Evolutionary conservation across 2,888 invertebrate species (phyloP), one percentile per base, ranked within the genome.

Genomic region (Rhamphomyia laevipes): DNA sequence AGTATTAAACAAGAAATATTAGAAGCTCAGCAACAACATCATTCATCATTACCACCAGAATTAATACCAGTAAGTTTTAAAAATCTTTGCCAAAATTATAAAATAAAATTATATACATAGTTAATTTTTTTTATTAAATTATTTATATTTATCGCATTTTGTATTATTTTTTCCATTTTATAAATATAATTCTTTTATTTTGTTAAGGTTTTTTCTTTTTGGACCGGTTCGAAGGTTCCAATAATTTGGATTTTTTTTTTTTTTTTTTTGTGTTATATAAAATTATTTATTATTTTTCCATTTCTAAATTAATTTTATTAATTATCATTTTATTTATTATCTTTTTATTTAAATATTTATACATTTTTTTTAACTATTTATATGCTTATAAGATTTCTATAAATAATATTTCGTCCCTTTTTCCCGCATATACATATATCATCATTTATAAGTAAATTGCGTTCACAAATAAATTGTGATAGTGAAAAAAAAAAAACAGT

Each of bases 181-280:
- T 48, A 21, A 18, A 15, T 11, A 21, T 33, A 18, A 43, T 41
- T 49, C 17, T 42, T 45, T 45, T 61, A 58, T 59, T 59, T 65
- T 70, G 70, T 70, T 68, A 67, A 70, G 70, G 70, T 70, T 70
- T 70, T 70, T 70, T 70, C 70, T 70, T 70, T 70, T 70, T 70
- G 68, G 64, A 67, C 67, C 68, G 70, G 67, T 68, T 62, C 67
- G 67, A 68, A 66, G 68, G 69, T 70, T 69, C 69, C 68, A 68
- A 64, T 61, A 58, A 35, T 37, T 53, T 51, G 44, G 46, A 45
- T 54, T 55, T 55, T 53, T 53, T 43, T 51, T 52, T 46, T 50
- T 49, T 49, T 53, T 54, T 54, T 47, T 51, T 47, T 51, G 51
- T 45, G 48, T 53, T 52, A n/a, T 18, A 35, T 33, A 31, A 30